Percentiles rank a stretch among this genome's conserved stretches.
Conservation (phyloP, 2,888 invertebrate genomes). For the Dynastes grantii region DNA sequence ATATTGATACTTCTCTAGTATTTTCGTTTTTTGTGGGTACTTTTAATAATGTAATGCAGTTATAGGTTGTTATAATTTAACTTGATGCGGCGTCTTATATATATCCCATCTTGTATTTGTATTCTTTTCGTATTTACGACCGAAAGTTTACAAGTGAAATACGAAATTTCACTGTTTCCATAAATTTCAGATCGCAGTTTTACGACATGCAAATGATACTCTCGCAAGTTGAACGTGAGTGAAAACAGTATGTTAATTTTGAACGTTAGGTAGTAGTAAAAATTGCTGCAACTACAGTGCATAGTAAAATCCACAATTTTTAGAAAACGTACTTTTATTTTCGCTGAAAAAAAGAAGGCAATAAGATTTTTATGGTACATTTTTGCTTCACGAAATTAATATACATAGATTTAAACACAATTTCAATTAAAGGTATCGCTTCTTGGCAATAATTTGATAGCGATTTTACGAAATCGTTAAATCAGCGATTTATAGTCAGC, state of each 20-base stretch:
- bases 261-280: background rate
- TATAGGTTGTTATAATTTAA: too few species aligned
- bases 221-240: constrained; percentile 4
- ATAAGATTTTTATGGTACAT: too few species aligned
- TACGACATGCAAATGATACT: background rate
- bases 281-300: background rate
- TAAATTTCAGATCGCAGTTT: too few species aligned
- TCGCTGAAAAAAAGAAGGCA: background rate
- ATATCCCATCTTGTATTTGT: too few species aligned
- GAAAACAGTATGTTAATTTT: constrained; percentile 17
- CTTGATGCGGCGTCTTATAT: too few species aligned
- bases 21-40: too few species aligned
- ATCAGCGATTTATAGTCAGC: background rate
- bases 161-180: too few species aligned
- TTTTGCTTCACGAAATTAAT: background rate
- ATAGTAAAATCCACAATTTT: background rate
- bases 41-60: too few species aligned
- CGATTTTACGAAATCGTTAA: constrained; percentile 10
- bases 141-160: too few species aligned
- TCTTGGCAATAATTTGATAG: constrained; percentile 1
- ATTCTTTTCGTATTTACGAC: too few species aligned
- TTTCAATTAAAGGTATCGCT: background rate
- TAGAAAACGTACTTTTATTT: constrained; percentile 10
- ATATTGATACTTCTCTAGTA: too few species aligned
- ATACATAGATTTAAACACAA: background rate